Base-by-base conservation (phyloP, 2,797 vertebrate genomes). In the Leucoraja ocellata region DNA sequence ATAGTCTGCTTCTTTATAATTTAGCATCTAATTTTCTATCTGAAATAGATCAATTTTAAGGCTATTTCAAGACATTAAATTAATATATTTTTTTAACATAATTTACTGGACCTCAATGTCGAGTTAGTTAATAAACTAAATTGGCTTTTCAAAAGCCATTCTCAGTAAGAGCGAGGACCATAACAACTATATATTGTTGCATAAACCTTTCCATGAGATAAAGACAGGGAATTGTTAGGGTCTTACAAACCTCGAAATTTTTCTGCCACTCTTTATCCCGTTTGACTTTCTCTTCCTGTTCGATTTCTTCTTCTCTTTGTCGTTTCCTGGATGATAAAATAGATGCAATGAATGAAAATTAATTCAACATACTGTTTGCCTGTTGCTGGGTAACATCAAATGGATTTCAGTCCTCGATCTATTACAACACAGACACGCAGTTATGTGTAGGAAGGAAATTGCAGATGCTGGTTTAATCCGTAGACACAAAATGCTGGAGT, bases 181-280 rank as follows among this genome's bases (percentile, higher is more conserved):
- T 4, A 88, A 86, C 84, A n/a, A 68, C n/a, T 4, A 18, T 8
- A 68, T 65, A 21, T 36, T 88, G n/a, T 10, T 88, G 16, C n/a
- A 88, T 18, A 88, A 36, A 13, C 16, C 74, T 32, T 25, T 32
- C 63, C n/a, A 58, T 32, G 76, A 32, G 32, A 93, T n/a, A 93
- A 81, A 73, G 9, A 79, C 76, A 76, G 23, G 61, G 71, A 93
- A 80, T 58, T 79, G 23, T 54, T 36, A 16, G 39, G 79, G 10
- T 65, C 80, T 32, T 3, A 84, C 77, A 58, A 93, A 99, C 99
- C 98, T 99, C 99, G 95, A 99, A 99, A 96, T 99, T 99, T 96
- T 99, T 99, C 96, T 99, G 98, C 99, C 99, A 99, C 93, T 99
- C 99, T 94, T 98, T 96, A 25, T 99, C 99, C 91, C 98, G 96